Percentiles rank a stretch among this genome's conserved stretches.
Conservation (phyloP, 2,113 vertebrate species). For the Zapornia atra region DNA sequence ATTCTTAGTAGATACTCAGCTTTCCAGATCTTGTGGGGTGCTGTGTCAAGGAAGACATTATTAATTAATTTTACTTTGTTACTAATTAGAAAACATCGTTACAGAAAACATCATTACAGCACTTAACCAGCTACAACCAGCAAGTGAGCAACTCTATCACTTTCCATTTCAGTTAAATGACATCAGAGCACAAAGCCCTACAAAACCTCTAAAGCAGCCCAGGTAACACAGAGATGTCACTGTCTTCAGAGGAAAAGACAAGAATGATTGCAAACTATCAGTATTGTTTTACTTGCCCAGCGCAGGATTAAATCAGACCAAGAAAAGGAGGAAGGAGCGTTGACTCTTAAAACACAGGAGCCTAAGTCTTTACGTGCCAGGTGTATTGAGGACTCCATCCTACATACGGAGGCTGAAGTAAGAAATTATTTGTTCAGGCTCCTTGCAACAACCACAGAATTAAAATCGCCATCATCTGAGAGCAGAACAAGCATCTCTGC, state of each 20-base stretch:
- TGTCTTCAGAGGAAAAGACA: background rate
- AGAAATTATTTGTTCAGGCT: background rate
- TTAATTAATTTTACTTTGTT: background rate
- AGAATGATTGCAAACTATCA: background rate
- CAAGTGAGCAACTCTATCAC: background rate
- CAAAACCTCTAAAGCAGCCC: background rate
- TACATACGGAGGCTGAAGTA: background rate
- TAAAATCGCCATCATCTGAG: background rate
- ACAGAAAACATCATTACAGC: background rate
- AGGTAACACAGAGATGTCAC: background rate
- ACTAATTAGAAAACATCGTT: background rate
- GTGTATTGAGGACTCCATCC: background rate
- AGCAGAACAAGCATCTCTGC: background rate
- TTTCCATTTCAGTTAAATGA: background rate
- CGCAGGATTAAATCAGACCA: background rate
- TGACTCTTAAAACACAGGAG: background rate
- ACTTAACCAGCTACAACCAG: background rate
- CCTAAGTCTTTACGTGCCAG: background rate
- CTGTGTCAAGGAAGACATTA: background rate
- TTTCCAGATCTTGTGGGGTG: background rate
- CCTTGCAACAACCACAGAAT: background rate
- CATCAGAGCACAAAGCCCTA: background rate
- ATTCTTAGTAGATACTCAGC: background rate
- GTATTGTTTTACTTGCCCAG: background rate
- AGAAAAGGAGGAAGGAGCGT: background rate